Base-by-base conservation (phyloP, 2,113 vertebrate species). In the Hirundichthys speculiger region DNA sequence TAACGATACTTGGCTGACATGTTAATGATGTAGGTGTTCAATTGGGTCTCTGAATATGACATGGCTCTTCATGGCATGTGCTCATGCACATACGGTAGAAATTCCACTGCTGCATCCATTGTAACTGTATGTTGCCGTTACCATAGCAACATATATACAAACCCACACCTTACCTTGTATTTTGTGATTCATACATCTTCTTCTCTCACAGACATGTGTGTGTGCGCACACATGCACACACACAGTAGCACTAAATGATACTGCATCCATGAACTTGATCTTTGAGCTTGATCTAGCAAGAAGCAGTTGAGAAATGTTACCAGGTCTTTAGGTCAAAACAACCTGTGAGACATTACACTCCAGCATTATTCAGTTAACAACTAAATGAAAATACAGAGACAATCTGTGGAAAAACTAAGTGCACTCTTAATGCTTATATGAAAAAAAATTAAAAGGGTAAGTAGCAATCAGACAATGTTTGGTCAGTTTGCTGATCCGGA, bases 91-190 rank as follows among this genome's bases (percentile, higher is more conserved):
- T 41, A 53, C 57, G 68, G 47, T 20, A 41, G 50, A 71, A 58
- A 55, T 38, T 52, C 22, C 22, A 14, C 25, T 18, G 27, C 59
- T 12, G 43, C 61, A 80, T 68, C 63, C 64, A 55, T 67, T 72
- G 85, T 85, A 75, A 62, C 71, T 66, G 56, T 70, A 51, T 68
- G 51, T 79, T 77, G 18, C 67, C 42, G 77, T 83, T 77, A 27
- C 91, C 80, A 85, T 57, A 70, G 83, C 74, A 86, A 91, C 79
- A 42, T 58, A 73, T 51, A 78, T 69, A 77, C 68, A 87, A 83
- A 86, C 68, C 80, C 73, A 71, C 60, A 61, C 66, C 80, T 39
- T 60, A 70, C 49, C 69, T 63, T 74, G 65, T 74, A 49, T 70
- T 75, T 75, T 64, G 48, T 57, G 53, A 61, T 65, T 60, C 51